These are phyloP conservation scores for Busseola fusca DNA, from an alignment of 2,888 invertebrate genomes.

Conservation along the genomic window DNA sequence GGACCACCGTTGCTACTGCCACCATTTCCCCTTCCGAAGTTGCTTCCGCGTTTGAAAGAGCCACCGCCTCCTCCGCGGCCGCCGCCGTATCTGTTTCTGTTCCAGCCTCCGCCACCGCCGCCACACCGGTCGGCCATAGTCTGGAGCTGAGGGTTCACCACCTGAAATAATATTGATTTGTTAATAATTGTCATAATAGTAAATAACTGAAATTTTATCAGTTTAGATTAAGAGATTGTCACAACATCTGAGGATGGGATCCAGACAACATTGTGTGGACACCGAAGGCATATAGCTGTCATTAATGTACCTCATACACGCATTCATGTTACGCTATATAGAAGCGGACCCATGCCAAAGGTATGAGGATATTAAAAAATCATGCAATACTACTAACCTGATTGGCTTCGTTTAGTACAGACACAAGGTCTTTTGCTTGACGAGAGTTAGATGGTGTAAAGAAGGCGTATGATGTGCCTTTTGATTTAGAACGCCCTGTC, in stretches of 20 bases:
- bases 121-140: slow-evolving; percentile 93
- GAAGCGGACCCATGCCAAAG: slow-evolving; percentile 93
- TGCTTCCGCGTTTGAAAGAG: slow-evolving; percentile 85
- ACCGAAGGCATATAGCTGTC: slow-evolving; percentile 94
- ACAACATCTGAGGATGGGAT: slow-evolving; percentile 93
- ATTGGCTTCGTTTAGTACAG: slow-evolving; percentile 96
- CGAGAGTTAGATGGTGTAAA: slow-evolving; percentile 96
- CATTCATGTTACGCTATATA: slow-evolving; percentile 92
- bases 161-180: slow-evolving; percentile 81
- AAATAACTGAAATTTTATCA: background rate
- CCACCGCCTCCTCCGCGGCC: slow-evolving; percentile 83
- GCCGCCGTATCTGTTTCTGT: slow-evolving; percentile 85
- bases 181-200: background rate
- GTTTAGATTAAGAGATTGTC: slow-evolving; percentile 73
- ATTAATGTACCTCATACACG: slow-evolving; percentile 92
- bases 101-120: slow-evolving; percentile 90
- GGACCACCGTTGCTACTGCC: slow-evolving; percentile 72
- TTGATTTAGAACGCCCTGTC: slow-evolving; percentile 95
- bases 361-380: slow-evolving; percentile 88
- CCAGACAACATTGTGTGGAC: slow-evolving; percentile 92
- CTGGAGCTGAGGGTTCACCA: slow-evolving; percentile 95
- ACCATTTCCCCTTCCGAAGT: slow-evolving; percentile 82
- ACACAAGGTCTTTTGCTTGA: slow-evolving; percentile 96
- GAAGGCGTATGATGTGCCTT: slow-evolving; percentile 98
- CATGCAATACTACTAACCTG: slow-evolving; percentile 89